Base-by-base conservation (phyloP, 2,888 invertebrate genomes). In the Acronicta psi region DNA sequence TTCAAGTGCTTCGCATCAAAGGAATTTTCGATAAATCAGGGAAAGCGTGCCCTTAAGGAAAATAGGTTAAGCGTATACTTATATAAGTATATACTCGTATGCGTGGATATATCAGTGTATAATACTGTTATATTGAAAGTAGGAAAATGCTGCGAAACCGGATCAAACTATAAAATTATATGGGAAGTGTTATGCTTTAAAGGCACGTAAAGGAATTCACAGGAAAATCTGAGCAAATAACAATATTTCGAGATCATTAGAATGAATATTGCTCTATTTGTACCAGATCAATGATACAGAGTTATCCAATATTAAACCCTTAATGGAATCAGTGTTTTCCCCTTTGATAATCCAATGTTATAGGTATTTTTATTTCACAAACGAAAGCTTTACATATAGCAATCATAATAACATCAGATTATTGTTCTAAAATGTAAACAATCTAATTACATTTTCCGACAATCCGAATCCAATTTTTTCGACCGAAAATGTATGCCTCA, bases 11-110 rank as follows among this genome's bases (percentile, higher is more conserved):
- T 64, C 59, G 14, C 43, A 61, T 67, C 59, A 58, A 66, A 73
- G 44, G 62, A 73, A 54, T 73, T 62, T 60, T 51, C 55, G 47
- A 66, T 69, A 73, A 69, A 73, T 66, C 62, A 66, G 50, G 61
- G 13, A 60, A 66, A 49, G 46, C 45, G 56, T 42, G 41, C 57
- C 59, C 62, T 69, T 66, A 61, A 73, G 51, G 66, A 59, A 73
- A 73, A 69, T 69, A 62, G 61, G 46, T 47, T 49, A 44, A 50
- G 41, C 50, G 17, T 44, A 73, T 59, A 54, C 46, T 59, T 67
- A 55, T 52, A 63, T 63, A 42, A 69, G 46, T 42, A 62, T 14
- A 62, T 14, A n/a, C 25, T 31, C 29, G 40, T 47, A 37, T 42
- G 31, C 41, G 0, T 42, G 46, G 56, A 56, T 55, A 38, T 46